These are phyloP conservation scores for Dendrolimus pini DNA, from an alignment of 2,888 invertebrate genomes.

Conservation along the genomic window DNA sequence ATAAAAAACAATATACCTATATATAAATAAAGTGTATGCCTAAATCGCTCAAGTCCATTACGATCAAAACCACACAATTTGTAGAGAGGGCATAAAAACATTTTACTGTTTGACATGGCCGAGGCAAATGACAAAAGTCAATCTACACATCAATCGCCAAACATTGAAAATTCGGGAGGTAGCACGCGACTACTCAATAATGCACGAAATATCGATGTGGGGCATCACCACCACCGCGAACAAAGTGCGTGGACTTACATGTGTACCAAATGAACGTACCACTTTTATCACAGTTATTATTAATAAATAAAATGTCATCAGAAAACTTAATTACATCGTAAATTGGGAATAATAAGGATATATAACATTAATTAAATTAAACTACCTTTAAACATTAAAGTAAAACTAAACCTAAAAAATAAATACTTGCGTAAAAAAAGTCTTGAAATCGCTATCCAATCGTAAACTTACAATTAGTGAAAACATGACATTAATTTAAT, in stretches of 20 bases:
- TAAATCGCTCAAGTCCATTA: constrained; percentile 65
- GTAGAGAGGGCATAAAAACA: constrained; percentile 66
- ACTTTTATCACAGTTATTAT: too few relatives aligned
- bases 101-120: constrained; percentile 71
- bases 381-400: too few relatives aligned
- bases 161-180: constrained; percentile 73
- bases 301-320: too few relatives aligned
- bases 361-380: too few relatives aligned
- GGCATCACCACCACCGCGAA: constrained; percentile 44
- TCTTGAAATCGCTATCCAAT: too few relatives aligned
- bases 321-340: too few relatives aligned
- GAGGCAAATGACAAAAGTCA: constrained; percentile 75
- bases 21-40: constrained; percentile 28
- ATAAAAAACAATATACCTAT: neutral
- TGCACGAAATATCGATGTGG: constrained; percentile 74
- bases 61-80: constrained; percentile 52
- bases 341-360: too few relatives aligned
- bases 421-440: too few relatives aligned
- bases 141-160: constrained; percentile 77
- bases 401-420: too few relatives aligned
- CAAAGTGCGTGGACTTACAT: constrained; percentile 38
- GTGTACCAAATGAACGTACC: neutral
- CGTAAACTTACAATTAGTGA: too few relatives aligned
- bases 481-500: too few relatives aligned
- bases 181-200: constrained; percentile 73